These are phyloP conservation scores for Eledone cirrhosa DNA, from an alignment of 2,888 invertebrate species.

Conservation along the genomic window DNA sequence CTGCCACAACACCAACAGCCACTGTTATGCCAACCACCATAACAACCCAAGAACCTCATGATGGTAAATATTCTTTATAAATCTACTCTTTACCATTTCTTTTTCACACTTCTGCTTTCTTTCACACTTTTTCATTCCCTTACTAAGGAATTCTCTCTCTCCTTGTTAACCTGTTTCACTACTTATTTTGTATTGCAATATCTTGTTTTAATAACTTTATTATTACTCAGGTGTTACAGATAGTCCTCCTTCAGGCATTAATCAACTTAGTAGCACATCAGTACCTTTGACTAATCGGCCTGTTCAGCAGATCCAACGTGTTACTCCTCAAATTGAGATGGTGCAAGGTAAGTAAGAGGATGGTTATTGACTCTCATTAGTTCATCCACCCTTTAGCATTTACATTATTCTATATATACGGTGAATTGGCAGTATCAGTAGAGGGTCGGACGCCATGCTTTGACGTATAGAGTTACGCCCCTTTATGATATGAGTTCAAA, in stretches of 20 bases:
- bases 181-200: neutral
- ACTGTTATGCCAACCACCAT: slow-evolving; percentile 56
- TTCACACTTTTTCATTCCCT: too few species aligned
- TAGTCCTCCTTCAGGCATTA: slow-evolving; percentile 48
- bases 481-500: too few species aligned
- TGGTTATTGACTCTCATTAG: neutral
- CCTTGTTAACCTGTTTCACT: neutral
- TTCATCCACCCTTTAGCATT: too few species aligned
- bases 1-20: slow-evolving; percentile 44
- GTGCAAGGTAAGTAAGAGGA: slow-evolving; percentile 36
- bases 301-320: slow-evolving; percentile 62
- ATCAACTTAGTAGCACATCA: slow-evolving; percentile 40
- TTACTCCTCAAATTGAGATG: slow-evolving; percentile 59
- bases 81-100: neutral
- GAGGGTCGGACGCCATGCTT: too few species aligned
- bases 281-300: slow-evolving; percentile 54
- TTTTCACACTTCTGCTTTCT: neutral
- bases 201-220: neutral
- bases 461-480: too few species aligned
- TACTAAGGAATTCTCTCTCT: too few species aligned
- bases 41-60: slow-evolving; percentile 50
- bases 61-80: slow-evolving; percentile 33
- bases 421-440: too few species aligned
- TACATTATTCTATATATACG: too few species aligned
- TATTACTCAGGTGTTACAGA: slow-evolving; percentile 24